phyloP scores from a whole-genome alignment of 2,797 vertebrate genomes.

The Spheniscus humboldti region DNA sequence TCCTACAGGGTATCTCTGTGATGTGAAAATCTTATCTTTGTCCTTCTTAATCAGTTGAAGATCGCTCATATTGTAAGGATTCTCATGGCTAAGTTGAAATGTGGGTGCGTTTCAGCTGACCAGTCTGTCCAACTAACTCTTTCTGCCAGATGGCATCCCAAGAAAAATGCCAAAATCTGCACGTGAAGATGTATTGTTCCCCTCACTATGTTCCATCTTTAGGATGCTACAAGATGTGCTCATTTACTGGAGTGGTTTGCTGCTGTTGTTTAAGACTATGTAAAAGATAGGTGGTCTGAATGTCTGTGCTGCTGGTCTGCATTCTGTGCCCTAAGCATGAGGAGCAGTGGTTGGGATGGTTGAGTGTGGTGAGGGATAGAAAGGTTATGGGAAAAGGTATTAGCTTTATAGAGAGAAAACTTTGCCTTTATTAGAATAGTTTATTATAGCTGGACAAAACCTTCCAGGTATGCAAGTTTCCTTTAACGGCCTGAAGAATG shows the following conservation, averaged over 20 bases:
- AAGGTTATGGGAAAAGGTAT: not conserved
- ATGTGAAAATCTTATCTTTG: not conserved
- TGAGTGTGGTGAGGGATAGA: accelerated
- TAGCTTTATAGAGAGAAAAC: not conserved
- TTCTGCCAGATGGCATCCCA: not conserved
- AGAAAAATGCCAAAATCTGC: not conserved
- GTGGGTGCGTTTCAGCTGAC: not conserved
- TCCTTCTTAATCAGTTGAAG: not conserved
- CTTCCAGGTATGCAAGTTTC: not conserved
- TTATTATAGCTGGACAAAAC: not conserved
- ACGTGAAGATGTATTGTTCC: not conserved
- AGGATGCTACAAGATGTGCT: not conserved
- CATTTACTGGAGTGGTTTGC: not conserved
- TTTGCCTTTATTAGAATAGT: not conserved
- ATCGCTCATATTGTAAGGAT: accelerated
- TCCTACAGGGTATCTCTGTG: not conserved
- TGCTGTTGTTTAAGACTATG: not conserved
- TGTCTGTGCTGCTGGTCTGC: not conserved
- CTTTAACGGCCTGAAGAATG: not conserved
- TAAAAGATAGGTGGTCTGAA: not conserved
- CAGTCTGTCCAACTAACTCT: not conserved
- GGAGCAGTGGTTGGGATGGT: not conserved
- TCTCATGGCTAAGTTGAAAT: not conserved
- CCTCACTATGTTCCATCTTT: not conserved
- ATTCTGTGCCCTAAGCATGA: not conserved